These are phyloP conservation scores for Enteromius argenteus DNA, from an alignment of 2,797 vertebrate species.

Conservation along the genomic window DNA sequence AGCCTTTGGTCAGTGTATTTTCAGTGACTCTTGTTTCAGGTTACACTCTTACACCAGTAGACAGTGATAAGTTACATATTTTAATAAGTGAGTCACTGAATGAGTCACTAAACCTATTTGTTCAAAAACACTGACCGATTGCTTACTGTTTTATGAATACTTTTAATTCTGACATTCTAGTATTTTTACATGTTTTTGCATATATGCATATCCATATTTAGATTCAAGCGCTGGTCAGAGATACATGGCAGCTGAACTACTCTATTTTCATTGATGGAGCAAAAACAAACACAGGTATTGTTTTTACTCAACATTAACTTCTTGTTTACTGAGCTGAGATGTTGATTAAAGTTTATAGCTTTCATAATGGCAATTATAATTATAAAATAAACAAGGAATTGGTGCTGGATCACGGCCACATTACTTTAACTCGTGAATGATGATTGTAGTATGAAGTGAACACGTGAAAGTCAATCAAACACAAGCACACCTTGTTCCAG, in stretches of 20 bases:
- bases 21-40: no score
- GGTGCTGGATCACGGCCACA: background rate
- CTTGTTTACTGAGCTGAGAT: background rate
- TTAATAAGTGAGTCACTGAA: background rate
- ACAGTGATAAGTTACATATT: background rate
- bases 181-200: background rate
- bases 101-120: background rate
- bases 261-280: background rate
- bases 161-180: background rate
- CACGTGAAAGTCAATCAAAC: background rate
- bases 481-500: background rate
- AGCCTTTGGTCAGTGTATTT: no score
- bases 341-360: background rate
- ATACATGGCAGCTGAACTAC: background rate
- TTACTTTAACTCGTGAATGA: background rate
- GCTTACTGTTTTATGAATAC: background rate
- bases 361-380: background rate
- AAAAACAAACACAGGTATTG: background rate
- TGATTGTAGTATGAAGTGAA: constrained; percentile 6
- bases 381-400: background rate
- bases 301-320: background rate
- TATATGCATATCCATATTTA: background rate
- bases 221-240: background rate
- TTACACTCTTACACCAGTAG: background rate
- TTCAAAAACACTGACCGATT: background rate